Base-by-base conservation (phyloP, 2,888 invertebrate genomes). In the Phaonia tiefii region DNA sequence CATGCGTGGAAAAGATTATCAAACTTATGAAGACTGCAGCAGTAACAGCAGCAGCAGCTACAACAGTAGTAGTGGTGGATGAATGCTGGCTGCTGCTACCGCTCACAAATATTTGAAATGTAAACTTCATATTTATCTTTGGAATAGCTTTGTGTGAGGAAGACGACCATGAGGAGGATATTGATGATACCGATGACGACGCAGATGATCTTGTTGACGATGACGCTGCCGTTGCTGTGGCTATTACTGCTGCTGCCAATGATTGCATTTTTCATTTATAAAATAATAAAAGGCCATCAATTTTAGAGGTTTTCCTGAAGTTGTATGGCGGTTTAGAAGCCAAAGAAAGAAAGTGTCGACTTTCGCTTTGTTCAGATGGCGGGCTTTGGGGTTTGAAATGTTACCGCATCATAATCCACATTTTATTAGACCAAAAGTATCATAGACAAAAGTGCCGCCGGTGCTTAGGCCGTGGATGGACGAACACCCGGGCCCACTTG, bases 1-100 rank as follows among this genome's bases (percentile, higher is more conserved):
- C 74, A 73, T 79, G 82, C 66, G 79, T 60, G 60, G 22, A 66
- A 60, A 66, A 70, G 80, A 74, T 80, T 73, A 80, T 74, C 80
- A 58, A 74, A 77, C 58, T n/a, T n/a, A 71, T 74, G 58, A 66
- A 71, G 54, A 3, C 13, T 31, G 63, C 42, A 63, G 17, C 37
- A 31, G n/a, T n/a, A n/a, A n/a, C n/a, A n/a, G n/a, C n/a, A n/a
- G n/a, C n/a, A n/a, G n/a, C n/a, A n/a, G n/a, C n/a, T n/a, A n/a
- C 2, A 20, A 5, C 31, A 17, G 5, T 39, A 20, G 37, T 2
- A 54, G 2, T 1, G 2, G 3, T 26, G 13, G 26, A 56, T 26
- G 56, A 25, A 54, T 13, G 56, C 13, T 56, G 13, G 56, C 31
- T 58, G 37, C 31, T 1, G 46, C 17, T 17, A n/a, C 46, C 5